phyloP scores from a whole-genome alignment of 2,113 vertebrate species.

The Oceanites oceanicus region DNA sequence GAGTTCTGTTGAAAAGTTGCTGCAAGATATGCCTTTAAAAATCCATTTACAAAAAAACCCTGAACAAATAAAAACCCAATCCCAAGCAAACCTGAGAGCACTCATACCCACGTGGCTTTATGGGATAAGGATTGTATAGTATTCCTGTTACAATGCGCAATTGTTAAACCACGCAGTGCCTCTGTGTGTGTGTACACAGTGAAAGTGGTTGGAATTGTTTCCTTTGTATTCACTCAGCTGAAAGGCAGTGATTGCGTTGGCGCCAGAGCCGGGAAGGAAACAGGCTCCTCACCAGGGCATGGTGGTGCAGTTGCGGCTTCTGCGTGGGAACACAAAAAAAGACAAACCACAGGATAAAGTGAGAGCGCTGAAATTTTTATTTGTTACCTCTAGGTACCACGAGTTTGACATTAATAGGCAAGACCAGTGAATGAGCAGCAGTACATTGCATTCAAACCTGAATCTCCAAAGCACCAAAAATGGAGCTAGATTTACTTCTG shows the following conservation, averaged over 20 bases:
- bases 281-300: background rate
- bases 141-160: background rate
- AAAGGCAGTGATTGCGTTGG: fast-evolving
- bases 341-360: constrained; percentile 55
- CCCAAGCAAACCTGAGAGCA: background rate
- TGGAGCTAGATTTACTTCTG: constrained; percentile 67
- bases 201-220: background rate
- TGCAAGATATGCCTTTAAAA: background rate
- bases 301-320: fast-evolving
- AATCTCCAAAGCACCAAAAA: constrained; percentile 75
- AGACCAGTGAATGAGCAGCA: constrained; percentile 75
- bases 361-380: constrained; percentile 75
- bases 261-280: background rate
- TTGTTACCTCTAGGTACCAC: constrained; percentile 75
- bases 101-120: fast-evolving
- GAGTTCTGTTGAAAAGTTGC: background rate
- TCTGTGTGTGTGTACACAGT: background rate
- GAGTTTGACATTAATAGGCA: constrained; percentile 71
- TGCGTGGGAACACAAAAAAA: background rate
- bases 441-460: constrained; percentile 62
- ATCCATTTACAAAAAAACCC: background rate
- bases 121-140: background rate
- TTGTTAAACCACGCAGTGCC: background rate
- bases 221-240: background rate
- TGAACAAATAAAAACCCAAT: background rate